phyloP scores from a whole-genome alignment of 2,797 vertebrate species.

The Acomys russatus region DNA sequence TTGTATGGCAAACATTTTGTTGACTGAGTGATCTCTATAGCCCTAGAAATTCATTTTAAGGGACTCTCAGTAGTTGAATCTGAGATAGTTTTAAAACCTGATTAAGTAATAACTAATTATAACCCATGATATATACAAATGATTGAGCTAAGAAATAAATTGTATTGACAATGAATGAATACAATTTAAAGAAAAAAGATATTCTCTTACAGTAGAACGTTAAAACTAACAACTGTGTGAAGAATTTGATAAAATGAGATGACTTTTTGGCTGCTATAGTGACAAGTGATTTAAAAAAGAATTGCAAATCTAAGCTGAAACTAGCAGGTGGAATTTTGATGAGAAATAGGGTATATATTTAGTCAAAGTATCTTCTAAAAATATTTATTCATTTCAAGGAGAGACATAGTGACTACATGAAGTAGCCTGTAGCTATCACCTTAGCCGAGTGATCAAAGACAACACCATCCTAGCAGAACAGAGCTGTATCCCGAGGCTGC shows the following conservation, averaged over 20 bases:
- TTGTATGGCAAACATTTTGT: neutral
- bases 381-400: slow-evolving; percentile 53
- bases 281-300: slow-evolving; percentile 40
- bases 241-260: slow-evolving; percentile 41
- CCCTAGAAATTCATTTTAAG: neutral
- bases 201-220: neutral
- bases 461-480: slow-evolving; percentile 22
- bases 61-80: neutral
- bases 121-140: slow-evolving; percentile 10
- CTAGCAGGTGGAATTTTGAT: slow-evolving; percentile 7
- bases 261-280: neutral
- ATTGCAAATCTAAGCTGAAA: slow-evolving; percentile 36
- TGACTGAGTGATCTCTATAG: neutral
- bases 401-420: slow-evolving; percentile 7
- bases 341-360: slow-evolving; percentile 38
- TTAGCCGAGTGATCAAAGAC: slow-evolving; percentile 28
- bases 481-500: neutral
- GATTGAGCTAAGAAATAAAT: neutral
- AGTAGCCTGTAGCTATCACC: slow-evolving; percentile 24
- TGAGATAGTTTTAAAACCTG: neutral
- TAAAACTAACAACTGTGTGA: neutral
- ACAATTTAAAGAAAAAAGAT: neutral
- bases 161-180: neutral
- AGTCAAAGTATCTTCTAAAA: slow-evolving; percentile 26
- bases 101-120: slow-evolving; percentile 27